phyloP scores from a whole-genome alignment of 2,797 vertebrate genomes.

The Tenualosa ilisha region DNA sequence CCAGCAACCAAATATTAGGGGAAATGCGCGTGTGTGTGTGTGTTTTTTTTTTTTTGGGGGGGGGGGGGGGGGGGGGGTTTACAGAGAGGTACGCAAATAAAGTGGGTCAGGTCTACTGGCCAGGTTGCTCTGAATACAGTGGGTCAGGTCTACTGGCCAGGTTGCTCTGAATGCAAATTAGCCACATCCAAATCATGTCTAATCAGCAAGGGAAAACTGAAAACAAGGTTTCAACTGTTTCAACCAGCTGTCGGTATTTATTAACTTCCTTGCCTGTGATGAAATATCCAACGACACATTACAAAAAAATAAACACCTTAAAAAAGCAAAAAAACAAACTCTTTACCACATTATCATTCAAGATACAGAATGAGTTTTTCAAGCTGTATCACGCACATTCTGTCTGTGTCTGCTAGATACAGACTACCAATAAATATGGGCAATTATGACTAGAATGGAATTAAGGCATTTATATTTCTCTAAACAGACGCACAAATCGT shows the following conservation, averaged over 20 bases:
- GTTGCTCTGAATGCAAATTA: background rate
- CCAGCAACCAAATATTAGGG: no score
- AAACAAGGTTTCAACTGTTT: background rate
- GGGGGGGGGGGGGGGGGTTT: no score
- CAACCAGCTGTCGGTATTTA: background rate
- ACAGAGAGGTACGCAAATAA: no score
- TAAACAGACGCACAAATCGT: background rate
- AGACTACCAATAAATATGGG: constrained; percentile 17
- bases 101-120: no score
- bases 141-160: no score
- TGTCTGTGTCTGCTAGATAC: background rate
- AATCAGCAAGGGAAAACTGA: background rate
- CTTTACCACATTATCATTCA: background rate
- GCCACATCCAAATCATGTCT: background rate
- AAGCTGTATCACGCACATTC: background rate
- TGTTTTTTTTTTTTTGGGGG: no score
- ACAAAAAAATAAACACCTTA: background rate
- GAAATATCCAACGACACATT: background rate
- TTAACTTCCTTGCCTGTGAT: background rate
- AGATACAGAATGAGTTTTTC: background rate
- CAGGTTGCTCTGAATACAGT: no score
- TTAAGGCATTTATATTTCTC: constrained; percentile 1
- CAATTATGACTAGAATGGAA: background rate
- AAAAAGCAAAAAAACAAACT: background rate
- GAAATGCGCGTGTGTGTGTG: no score